These are phyloP conservation scores for Tholera decimalis DNA, from an alignment of 2,888 invertebrate species.

Conservation along the genomic window DNA sequence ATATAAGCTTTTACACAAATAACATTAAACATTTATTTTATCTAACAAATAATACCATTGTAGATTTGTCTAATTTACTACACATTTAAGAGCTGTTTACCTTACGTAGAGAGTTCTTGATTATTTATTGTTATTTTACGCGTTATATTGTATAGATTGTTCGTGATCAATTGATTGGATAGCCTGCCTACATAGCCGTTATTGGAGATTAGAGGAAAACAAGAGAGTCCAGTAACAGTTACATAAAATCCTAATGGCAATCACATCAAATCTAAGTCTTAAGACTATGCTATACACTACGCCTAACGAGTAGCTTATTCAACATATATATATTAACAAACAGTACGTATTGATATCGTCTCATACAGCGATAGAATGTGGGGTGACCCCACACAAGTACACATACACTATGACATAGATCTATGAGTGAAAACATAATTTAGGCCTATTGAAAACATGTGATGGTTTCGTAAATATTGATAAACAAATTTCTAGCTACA, in stretches of 20 bases:
- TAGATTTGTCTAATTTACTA: conserved; percentile 71
- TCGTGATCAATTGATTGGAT: conserved; percentile 11
- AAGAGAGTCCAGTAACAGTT: conserved; percentile 58
- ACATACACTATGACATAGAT: conserved; percentile 20
- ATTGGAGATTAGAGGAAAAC: conserved; percentile 53
- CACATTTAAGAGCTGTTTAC: conserved; percentile 68
- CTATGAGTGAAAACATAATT: conserved; percentile 43
- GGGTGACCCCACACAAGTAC: conserved; percentile 21
- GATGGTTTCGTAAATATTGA: conserved; percentile 1
- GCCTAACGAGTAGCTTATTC: conserved; percentile 58
- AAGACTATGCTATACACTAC: conserved; percentile 64
- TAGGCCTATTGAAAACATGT: conserved; percentile 63
- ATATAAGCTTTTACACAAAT: conserved; percentile 80
- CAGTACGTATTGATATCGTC: conserved; percentile 49
- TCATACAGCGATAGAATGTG: conserved; percentile 34
- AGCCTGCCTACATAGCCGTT: conserved; percentile 36
- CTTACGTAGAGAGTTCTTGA: conserved; percentile 55
- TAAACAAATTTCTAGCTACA: conserved; percentile 16
- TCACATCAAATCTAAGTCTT: conserved; percentile 79
- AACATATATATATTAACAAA: conserved; percentile 57
- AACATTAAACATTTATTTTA: conserved; percentile 83
- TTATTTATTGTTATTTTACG: conserved; percentile 36
- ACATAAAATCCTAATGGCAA: conserved; percentile 73
- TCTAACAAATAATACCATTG: conserved; percentile 74
- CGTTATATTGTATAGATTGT: conserved; percentile 26